Evolutionary conservation across 2,797 vertebrate genomes (phyloP).

Genomic region (Australoheros facetus): DNA sequence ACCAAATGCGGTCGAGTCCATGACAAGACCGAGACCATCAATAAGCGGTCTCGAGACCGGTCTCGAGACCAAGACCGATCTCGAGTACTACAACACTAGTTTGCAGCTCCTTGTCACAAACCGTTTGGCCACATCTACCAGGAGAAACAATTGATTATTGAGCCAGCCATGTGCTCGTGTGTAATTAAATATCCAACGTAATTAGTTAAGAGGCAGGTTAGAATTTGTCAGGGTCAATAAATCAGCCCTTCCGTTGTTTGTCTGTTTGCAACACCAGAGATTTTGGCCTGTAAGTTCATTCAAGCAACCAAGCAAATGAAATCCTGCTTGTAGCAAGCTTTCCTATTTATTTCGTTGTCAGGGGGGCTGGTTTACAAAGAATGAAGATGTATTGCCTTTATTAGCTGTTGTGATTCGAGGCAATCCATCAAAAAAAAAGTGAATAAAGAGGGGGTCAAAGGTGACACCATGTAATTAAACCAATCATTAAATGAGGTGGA

Average conservation of each 20-base stretch:
- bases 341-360: conserved; percentile 42
- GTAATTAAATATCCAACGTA: conserved; percentile 66
- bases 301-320: conserved; percentile 36
- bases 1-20: too few relatives aligned
- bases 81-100: too few relatives aligned
- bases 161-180: conserved; percentile 22
- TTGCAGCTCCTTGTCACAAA: background rate
- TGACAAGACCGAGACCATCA: too few relatives aligned
- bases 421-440: conserved; percentile 46
- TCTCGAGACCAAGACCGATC: too few relatives aligned
- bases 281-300: conserved; percentile 28
- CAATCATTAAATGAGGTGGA: conserved; percentile 59
- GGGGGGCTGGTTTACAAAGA: conserved; percentile 7
- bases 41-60: too few relatives aligned
- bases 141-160: conserved; percentile 45
- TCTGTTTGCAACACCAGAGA: conserved; percentile 30
- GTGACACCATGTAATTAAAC: conserved; percentile 59
- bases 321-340: conserved; percentile 26
- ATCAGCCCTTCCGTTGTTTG: conserved; percentile 47
- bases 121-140: conserved; percentile 15
- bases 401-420: conserved; percentile 54
- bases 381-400: conserved; percentile 67
- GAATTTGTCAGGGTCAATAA: conserved; percentile 56
- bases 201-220: conserved; percentile 50
- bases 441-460: conserved; percentile 57